These are phyloP conservation scores for Metopia argyrocephala DNA, from an alignment of 2,888 invertebrate genomes.

Conservation along the genomic window DNA sequence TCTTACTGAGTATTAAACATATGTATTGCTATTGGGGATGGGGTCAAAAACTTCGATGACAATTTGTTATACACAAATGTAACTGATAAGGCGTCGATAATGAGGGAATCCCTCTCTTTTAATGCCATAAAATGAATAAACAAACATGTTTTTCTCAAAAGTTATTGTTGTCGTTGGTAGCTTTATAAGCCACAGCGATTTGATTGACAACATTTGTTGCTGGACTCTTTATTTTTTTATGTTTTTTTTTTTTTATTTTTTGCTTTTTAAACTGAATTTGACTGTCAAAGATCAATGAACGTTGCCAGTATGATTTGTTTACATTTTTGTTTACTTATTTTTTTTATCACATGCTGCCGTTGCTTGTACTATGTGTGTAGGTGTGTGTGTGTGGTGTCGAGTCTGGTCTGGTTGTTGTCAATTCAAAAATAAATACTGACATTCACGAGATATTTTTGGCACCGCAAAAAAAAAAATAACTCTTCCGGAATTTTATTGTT, in stretches of 20 bases:
- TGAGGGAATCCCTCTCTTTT: not conserved
- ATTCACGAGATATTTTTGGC: constrained; percentile 30
- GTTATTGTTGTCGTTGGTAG: not conserved
- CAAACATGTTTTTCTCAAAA: not conserved
- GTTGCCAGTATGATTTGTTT: constrained; percentile 49
- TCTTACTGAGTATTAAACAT: too few relatives aligned
- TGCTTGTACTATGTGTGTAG: constrained; percentile 1
- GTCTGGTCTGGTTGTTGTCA: constrained; percentile 19
- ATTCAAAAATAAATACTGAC: constrained; percentile 38
- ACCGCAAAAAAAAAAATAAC: constrained; percentile 24
- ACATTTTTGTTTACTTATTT: constrained; percentile 43
- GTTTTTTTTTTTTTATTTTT: not conserved
- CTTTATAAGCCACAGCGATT: not conserved
- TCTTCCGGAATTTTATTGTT: constrained; percentile 57
- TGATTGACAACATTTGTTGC: not conserved
- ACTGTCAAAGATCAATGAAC: constrained; percentile 56
- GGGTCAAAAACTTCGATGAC: not conserved
- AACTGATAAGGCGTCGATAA: not conserved
- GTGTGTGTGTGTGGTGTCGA: not conserved
- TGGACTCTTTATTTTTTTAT: not conserved
- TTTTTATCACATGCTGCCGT: not conserved
- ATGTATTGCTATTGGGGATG: too few relatives aligned
- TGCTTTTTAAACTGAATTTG: constrained; percentile 9
- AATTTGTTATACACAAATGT: not conserved
- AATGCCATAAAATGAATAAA: too few relatives aligned